Percentiles rank a stretch among this genome's conserved stretches.
These are phyloP conservation scores for Xyrauchen texanus DNA, from an alignment of 2,113 vertebrate species.

Conservation along the genomic window DNA sequence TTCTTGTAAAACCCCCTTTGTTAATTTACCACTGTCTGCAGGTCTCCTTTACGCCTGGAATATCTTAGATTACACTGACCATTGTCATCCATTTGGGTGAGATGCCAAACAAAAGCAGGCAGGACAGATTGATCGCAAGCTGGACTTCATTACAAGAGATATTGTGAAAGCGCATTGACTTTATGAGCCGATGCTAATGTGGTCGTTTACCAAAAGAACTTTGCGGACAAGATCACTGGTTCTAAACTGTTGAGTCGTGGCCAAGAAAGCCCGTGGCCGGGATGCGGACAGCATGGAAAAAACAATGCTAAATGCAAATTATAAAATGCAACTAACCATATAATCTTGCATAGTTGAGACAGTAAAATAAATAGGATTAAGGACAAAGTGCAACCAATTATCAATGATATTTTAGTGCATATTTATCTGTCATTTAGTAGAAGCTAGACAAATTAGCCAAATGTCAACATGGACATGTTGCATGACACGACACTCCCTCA, in stretches of 20 bases:
- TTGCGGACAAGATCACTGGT: neutral
- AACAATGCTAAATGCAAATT: too few species aligned
- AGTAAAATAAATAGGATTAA: too few species aligned
- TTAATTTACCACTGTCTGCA: constrained; percentile 55
- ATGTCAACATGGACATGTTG: too few species aligned
- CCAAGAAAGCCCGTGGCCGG: too few species aligned
- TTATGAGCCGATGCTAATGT: neutral
- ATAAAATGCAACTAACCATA: neutral
- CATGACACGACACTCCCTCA: too few species aligned
- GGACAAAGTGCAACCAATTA: too few species aligned
- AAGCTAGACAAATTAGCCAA: too few species aligned
- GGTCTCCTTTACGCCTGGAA: constrained; percentile 48
- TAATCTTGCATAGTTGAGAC: neutral
- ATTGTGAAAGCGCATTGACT: neutral
- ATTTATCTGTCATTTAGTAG: too few species aligned
- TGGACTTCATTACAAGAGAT: constrained; percentile 9
- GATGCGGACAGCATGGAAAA: too few species aligned
- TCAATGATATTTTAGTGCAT: too few species aligned
- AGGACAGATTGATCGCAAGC: constrained; percentile 3
- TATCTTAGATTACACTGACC: constrained; percentile 49
- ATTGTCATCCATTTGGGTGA: constrained; percentile 17
- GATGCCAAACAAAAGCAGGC: constrained; percentile 6
- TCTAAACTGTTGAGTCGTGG: too few species aligned
- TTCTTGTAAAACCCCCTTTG: constrained; percentile 71
- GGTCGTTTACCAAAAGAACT: neutral